These are phyloP conservation scores for Ferdinandea cuprea DNA, from an alignment of 2,888 invertebrate species.

Conservation along the genomic window DNA sequence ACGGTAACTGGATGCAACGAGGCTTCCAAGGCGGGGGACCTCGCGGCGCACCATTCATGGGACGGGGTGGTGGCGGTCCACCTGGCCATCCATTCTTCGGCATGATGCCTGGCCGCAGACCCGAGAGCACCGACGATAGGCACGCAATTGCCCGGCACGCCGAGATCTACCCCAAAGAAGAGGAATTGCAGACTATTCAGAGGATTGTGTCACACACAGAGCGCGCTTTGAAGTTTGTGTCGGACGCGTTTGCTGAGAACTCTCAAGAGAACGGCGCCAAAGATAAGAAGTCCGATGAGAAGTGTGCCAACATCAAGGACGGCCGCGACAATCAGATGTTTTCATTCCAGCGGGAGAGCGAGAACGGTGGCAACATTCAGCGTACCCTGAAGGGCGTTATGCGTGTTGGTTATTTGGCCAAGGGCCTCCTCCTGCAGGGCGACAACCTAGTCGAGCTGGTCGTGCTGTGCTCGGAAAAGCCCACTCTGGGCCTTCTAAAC, in stretches of 20 bases:
- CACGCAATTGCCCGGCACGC: conserved; percentile 97
- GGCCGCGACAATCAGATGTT: conserved; percentile 92
- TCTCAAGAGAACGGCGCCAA: conserved; percentile 78
- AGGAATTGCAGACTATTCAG: conserved; percentile 94
- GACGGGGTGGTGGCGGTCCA: conserved; percentile 82
- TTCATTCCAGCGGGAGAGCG: conserved; percentile 88
- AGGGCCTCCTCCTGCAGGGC: conserved; percentile 93
- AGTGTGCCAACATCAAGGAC: conserved; percentile 84
- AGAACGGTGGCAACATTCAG: conserved; percentile 84
- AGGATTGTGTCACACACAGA: conserved; percentile 96
- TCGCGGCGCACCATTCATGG: conserved; percentile 80
- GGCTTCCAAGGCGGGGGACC: conserved; percentile 85
- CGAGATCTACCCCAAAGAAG: conserved; percentile 96
- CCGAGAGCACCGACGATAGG: conserved; percentile 97
- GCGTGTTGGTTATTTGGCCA: conserved; percentile 96
- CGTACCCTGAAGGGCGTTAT: conserved; percentile 97
- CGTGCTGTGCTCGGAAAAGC: conserved; percentile 96
- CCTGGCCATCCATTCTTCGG: conserved; percentile 84
- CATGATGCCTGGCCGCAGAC: conserved; percentile 88
- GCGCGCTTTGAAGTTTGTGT: conserved; percentile 95
- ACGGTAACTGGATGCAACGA: conserved; percentile 89
- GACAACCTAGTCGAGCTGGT: conserved; percentile 96
- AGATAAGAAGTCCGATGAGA: conserved; percentile 83
- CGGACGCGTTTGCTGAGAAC: conserved; percentile 91
- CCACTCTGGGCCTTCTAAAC: conserved; percentile 93